Percentiles rank a stretch among this genome's conserved stretches.
Evolutionary conservation across 2,888 invertebrate genomes (phyloP).

Genomic region (Invenusta paracnida): DNA sequence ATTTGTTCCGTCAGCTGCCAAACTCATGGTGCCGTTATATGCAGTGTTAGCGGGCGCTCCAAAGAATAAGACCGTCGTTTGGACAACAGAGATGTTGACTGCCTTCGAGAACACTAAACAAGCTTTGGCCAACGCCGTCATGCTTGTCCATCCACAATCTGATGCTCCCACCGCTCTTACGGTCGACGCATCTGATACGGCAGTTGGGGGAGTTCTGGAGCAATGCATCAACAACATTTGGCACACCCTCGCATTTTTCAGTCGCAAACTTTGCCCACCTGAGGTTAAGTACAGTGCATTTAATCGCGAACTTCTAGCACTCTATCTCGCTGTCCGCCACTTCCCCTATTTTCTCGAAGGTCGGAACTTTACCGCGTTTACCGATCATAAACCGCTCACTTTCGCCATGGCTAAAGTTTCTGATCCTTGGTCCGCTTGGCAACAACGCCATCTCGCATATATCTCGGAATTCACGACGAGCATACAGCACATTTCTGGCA

Average conservation of each 20-base stretch:
- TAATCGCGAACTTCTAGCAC: constrained; percentile 24
- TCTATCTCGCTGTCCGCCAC: constrained; percentile 36
- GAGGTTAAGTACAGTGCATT: constrained; percentile 19
- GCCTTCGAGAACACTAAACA: background rate
- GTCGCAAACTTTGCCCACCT: background rate
- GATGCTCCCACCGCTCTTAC: background rate
- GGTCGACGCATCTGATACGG: constrained; percentile 19
- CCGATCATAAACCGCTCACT: constrained; percentile 50
- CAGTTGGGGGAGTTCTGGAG: constrained; percentile 19
- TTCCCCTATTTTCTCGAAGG: constrained; percentile 52
- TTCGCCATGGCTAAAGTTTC: too few relatives aligned
- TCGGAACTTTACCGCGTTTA: constrained; percentile 50
- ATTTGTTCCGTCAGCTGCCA: constrained; percentile 45
- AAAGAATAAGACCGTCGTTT: background rate
- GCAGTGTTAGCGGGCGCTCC: background rate
- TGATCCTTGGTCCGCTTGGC: too few relatives aligned
- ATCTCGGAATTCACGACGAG: constrained; percentile 57
- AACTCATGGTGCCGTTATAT: background rate
- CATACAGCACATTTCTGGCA: constrained; percentile 50
- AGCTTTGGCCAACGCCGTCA: background rate
- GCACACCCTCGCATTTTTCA: constrained; percentile 46
- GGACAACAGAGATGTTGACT: background rate
- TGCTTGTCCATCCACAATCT: background rate
- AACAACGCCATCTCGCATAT: too few relatives aligned
- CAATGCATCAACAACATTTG: constrained; percentile 27